Base-by-base conservation (phyloP, 2,797 vertebrate species). In the Calcarius lapponicus region DNA sequence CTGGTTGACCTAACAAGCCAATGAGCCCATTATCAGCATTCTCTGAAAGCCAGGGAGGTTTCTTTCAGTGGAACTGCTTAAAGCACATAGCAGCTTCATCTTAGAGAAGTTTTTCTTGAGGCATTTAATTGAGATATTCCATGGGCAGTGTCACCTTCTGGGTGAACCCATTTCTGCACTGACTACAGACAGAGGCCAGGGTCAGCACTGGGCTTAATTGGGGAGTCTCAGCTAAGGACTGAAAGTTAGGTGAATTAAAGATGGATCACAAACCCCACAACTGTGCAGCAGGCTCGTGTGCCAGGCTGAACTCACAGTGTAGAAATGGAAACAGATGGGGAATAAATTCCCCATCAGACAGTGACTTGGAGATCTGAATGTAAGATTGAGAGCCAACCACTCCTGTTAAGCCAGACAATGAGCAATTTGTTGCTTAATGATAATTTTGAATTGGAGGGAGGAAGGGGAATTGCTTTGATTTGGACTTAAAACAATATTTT, bases 1-100 rank as follows among this genome's bases (percentile, higher is more conserved):
- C 92, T 85, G 78, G 53, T 69, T 96, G 88, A 91, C 94, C 96
- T 95, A 83, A 93, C 78, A 89, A 95, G 75, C 42, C 96, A 92
- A 82, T 21, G 90, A 95, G 71, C 51, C 90, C 74, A 85, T 89
- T 96, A 92, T 73, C 86, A 92, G 80, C 57, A 15, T 5, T 42
- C 71, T 74, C 86, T 72, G 26, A 47, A 74, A 85, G 66, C 72
- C 94, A 92, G 40, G 0, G 0, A 94, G 71, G 57, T 12, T 80
- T 74, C 83, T 80, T 92, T 86, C 21, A 83, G 69, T 38, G 36
- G 65, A 88, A 71, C 73, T 88, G 38, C 90, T 92, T 81, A 84
- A 86, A 90, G 90, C 70, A 58, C 34, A 47, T 0, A 70, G 76
- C 58, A 81, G 82, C 42, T 93, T 88, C 62, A 92, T 94, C 84